These are phyloP conservation scores for Xestobium rufovillosum DNA, from an alignment of 2,888 invertebrate species.

Conservation along the genomic window DNA sequence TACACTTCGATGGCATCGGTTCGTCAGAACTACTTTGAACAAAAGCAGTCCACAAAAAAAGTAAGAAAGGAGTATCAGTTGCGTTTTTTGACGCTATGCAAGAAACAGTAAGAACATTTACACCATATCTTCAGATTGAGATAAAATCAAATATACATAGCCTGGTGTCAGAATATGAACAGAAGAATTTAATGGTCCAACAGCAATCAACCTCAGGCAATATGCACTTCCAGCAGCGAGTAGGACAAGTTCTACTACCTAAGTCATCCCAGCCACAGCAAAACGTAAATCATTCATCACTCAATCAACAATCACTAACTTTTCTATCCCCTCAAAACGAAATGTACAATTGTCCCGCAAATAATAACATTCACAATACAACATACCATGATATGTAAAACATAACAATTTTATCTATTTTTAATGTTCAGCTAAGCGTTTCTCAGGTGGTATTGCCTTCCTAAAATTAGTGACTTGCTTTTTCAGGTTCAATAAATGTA, in stretches of 20 bases:
- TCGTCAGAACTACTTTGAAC: slow-evolving; percentile 10
- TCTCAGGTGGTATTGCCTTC: no score
- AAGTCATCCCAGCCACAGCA: no score
- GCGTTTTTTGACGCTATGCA: slow-evolving; percentile 17
- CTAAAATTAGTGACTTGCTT: no score
- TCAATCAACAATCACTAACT: slow-evolving; percentile 1
- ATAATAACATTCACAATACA: slow-evolving; percentile 3
- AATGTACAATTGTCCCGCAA: slow-evolving; percentile 3
- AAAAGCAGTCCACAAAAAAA: slow-evolving; percentile 8
- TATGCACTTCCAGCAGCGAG: no score
- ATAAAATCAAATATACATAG: slow-evolving; percentile 14
- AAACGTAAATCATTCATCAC: slow-evolving; percentile 3
- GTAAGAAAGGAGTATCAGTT: slow-evolving; percentile 12
- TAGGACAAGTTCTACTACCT: no score
- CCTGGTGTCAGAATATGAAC: slow-evolving; percentile 14
- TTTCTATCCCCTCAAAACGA: slow-evolving; percentile 2
- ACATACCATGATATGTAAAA: no score
- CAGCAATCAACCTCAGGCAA: no score
- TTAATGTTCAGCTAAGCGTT: no score
- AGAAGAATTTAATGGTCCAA: slow-evolving; percentile 14
- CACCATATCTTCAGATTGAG: slow-evolving; percentile 16
- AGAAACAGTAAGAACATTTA: slow-evolving; percentile 14
- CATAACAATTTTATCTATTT: no score
- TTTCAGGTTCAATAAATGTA: no score
- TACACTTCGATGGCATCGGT: no score